These are phyloP conservation scores for Lasaia peninsularis DNA, from an alignment of 1,140 invertebrate genomes.

Conservation along the genomic window DNA sequence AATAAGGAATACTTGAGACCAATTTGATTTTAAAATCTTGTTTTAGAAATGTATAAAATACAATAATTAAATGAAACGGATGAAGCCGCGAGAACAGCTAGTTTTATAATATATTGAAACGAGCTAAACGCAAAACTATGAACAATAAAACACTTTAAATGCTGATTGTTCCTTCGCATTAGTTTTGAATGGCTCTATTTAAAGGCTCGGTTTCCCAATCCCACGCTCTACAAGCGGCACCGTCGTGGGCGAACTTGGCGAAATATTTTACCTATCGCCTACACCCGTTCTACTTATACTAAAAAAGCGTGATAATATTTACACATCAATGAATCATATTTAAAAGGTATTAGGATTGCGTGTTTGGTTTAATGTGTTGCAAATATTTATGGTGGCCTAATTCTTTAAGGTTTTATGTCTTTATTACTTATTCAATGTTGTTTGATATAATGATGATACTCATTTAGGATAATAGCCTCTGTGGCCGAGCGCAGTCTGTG, in stretches of 20 bases:
- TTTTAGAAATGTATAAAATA: too few relatives aligned
- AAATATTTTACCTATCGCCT: slow-evolving; percentile 30
- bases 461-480: too few relatives aligned
- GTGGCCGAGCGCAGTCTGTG: too few relatives aligned
- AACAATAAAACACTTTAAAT: not conserved
- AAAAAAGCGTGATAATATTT: slow-evolving; percentile 10
- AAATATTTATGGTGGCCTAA: not conserved
- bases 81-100: too few relatives aligned
- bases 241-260: slow-evolving; percentile 24
- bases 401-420: too few relatives aligned
- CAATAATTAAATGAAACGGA: too few relatives aligned
- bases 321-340: not conserved
- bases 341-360: not conserved
- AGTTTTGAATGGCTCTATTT: not conserved
- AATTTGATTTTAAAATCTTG: too few relatives aligned
- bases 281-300: slow-evolving; percentile 35
- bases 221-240: slow-evolving; percentile 27
- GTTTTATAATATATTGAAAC: too few relatives aligned
- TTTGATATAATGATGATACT: too few relatives aligned
- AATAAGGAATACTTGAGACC: too few relatives aligned
- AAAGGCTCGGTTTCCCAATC: slow-evolving; percentile 18
- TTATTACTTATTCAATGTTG: too few relatives aligned
- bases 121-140: too few relatives aligned
- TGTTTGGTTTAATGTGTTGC: slow-evolving; percentile 14
- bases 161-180: not conserved